Evolutionary conservation across 2,888 invertebrate species (phyloP).

Genomic region (Gibbula magus): DNA sequence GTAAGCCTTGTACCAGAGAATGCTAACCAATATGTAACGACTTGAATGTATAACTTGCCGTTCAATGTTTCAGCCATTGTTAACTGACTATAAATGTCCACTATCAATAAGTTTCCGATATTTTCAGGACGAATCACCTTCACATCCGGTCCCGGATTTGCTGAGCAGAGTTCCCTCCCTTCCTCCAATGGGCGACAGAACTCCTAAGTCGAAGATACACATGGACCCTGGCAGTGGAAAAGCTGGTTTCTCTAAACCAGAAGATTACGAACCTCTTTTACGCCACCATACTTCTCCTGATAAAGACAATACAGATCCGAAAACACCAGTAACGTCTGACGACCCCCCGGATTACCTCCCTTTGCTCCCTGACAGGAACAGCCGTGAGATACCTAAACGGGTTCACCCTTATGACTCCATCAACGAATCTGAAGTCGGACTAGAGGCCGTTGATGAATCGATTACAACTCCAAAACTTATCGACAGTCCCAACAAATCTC

Average conservation of each 20-base stretch:
- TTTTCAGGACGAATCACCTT: neutral
- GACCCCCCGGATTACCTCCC: neutral
- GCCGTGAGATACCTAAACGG: neutral
- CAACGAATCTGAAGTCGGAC: neutral
- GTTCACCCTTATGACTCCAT: neutral
- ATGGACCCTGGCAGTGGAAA: no score
- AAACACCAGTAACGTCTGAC: neutral
- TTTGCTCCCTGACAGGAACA: constrained; percentile 10
- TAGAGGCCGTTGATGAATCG: neutral
- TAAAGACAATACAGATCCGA: neutral
- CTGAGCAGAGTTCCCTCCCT: constrained; percentile 9
- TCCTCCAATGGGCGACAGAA: neutral
- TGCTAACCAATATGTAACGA: no score
- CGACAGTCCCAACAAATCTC: neutral
- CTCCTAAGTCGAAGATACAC: neutral
- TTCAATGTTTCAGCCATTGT: no score
- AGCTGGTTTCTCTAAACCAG: neutral
- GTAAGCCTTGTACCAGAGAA: no score
- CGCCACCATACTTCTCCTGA: neutral
- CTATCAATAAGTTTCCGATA: neutral
- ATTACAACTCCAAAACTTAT: neutral
- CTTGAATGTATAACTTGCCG: no score
- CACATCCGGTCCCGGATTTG: constrained; percentile 1
- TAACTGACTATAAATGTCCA: no score
- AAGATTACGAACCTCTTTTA: neutral